Evolutionary conservation across 2,113 vertebrate species (phyloP).

Genomic region (human): GRCh38 chr14:52565001-52565500

Average conservation of each 20-base stretch:
- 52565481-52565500: not conserved
- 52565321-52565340: not conserved
- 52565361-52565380: not conserved
- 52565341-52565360: not conserved
- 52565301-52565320: slow-evolving; percentile 16
- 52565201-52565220: not conserved
- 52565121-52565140: not conserved
- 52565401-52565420: not conserved
- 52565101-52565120: no score
- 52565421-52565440: not conserved
- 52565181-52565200: not conserved
- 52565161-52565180: slow-evolving; percentile 36
- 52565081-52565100: no score
- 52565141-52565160: not conserved
- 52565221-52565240: not conserved
- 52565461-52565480: not conserved
- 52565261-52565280: not conserved
- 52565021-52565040: not conserved
- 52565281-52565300: not conserved
- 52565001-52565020: not conserved
- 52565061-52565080: not conserved
- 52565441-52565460: slow-evolving; percentile 2
- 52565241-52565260: not conserved
- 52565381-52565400: slow-evolving; percentile 9
- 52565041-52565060: not conserved